Percentiles rank a stretch among this genome's conserved stretches.
These are phyloP conservation scores for Leptogaster cylindrica DNA, from an alignment of 2,888 invertebrate genomes.

Conservation along the genomic window DNA sequence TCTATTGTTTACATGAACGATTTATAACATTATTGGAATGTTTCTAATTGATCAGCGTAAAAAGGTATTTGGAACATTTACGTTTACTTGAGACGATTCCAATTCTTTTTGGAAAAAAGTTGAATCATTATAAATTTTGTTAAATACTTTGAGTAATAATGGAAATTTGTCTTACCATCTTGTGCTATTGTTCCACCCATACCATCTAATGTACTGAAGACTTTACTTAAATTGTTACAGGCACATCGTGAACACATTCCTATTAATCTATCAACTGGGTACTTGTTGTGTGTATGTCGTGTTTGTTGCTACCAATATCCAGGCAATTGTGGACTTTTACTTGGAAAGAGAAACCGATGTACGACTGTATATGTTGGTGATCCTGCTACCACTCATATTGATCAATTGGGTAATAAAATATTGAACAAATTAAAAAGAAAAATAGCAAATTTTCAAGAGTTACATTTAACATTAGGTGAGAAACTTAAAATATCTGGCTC, in stretches of 20 bases:
- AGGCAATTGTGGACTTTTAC: slow-evolving; percentile 69
- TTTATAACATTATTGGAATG: no score
- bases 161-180: no score
- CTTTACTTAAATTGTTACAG: slow-evolving; percentile 66
- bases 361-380: slow-evolving; percentile 73
- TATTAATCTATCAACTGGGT: slow-evolving; percentile 90
- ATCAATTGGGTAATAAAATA: slow-evolving; percentile 76
- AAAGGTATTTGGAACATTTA: no score
- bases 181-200: no score
- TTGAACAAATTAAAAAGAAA: background rate
- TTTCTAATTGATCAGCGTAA: no score
- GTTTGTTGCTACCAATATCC: slow-evolving; percentile 88
- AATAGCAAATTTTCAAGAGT: background rate
- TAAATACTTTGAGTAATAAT: no score
- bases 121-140: no score
- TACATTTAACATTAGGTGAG: slow-evolving; percentile 56
- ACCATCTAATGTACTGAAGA: no score
- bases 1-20: no score
- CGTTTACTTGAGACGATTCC: no score
- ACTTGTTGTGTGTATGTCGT: slow-evolving; percentile 96
- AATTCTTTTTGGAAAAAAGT: no score
- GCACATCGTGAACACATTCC: slow-evolving; percentile 74
- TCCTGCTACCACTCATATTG: slow-evolving; percentile 75
- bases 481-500: slow-evolving; percentile 85
- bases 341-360: slow-evolving; percentile 64